phyloP scores from a whole-genome alignment of 2,113 vertebrate genomes.

The Muscicapa adusta region DNA sequence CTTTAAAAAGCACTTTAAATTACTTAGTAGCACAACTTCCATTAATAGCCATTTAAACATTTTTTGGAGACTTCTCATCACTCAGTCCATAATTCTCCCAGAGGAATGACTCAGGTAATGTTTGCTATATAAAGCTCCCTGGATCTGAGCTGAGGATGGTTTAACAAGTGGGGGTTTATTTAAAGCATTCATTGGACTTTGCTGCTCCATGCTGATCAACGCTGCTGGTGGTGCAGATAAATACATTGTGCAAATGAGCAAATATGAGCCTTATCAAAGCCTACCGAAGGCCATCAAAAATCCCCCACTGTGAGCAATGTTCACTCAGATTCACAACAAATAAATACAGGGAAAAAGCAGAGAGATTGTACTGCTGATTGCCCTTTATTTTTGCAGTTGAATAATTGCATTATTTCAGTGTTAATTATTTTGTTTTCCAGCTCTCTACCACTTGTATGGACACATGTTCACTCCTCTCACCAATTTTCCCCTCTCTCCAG shows the following conservation, averaged over 20 bases:
- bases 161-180: constrained; percentile 25
- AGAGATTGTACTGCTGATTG: not conserved
- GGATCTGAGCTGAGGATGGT: not conserved
- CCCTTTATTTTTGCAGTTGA: not conserved
- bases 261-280: constrained; percentile 41
- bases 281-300: not conserved
- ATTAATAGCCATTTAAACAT: not conserved
- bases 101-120: constrained; percentile 11
- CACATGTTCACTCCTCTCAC: not conserved
- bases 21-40: not conserved
- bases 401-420: not conserved
- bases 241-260: constrained; percentile 46
- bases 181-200: constrained; percentile 9
- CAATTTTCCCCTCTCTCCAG: rapidly evolving
- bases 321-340: constrained; percentile 32
- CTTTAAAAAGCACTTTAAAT: not conserved
- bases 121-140: not conserved
- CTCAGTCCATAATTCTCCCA: not conserved
- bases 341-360: not conserved
- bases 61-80: not conserved
- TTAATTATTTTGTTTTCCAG: not conserved
- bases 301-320: not conserved
- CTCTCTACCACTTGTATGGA: not conserved
- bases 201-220: not conserved
- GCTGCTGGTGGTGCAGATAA: not conserved